Percentiles rank a stretch among this genome's conserved stretches.
Conservation (phyloP, 23 tunicate genomes). For the Pegea sp. region DNA sequence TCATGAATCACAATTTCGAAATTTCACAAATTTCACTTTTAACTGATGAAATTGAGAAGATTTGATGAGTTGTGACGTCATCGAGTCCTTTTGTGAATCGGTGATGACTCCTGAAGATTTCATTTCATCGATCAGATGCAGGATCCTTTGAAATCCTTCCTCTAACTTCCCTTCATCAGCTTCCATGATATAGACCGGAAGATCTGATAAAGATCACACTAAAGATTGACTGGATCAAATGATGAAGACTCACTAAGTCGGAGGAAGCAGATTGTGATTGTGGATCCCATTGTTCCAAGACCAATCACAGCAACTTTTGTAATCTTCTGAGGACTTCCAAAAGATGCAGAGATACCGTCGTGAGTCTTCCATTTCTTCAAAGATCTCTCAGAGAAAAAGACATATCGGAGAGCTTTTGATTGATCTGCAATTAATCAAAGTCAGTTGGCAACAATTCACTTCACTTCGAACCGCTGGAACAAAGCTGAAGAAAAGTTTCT, state of each 20-base stretch:
- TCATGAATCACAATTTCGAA: too few relatives aligned
- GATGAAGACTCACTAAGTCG: slow-evolving; percentile 6
- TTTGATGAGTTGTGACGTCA: neutral
- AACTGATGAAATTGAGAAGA: neutral
- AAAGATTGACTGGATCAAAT: neutral
- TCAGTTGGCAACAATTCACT: neutral
- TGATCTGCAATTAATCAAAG: slow-evolving; percentile 16
- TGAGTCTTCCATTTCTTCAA: slow-evolving; percentile 40
- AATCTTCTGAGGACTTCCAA: slow-evolving; percentile 15
- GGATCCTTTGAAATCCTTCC: neutral
- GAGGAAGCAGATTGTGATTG: slow-evolving; percentile 34
- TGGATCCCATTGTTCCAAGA: slow-evolving; percentile 83
- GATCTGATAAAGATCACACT: neutral
- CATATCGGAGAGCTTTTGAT: slow-evolving; percentile 31
- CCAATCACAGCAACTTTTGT: slow-evolving; percentile 55
- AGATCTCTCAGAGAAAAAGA: slow-evolving; percentile 50
- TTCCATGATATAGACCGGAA: slow-evolving; percentile 2
- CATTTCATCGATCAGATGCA: neutral
- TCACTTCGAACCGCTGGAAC: neutral
- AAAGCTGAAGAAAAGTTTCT: too few relatives aligned
- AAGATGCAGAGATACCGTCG: slow-evolving; percentile 3
- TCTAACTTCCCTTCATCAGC: neutral
- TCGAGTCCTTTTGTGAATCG: neutral
- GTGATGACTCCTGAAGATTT: neutral
- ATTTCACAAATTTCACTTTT: too few relatives aligned